Evolutionary conservation across 2,113 vertebrate species (phyloP), one percentile per base, ranked within the genome.

Genomic region (Zapus hudsonius): DNA sequence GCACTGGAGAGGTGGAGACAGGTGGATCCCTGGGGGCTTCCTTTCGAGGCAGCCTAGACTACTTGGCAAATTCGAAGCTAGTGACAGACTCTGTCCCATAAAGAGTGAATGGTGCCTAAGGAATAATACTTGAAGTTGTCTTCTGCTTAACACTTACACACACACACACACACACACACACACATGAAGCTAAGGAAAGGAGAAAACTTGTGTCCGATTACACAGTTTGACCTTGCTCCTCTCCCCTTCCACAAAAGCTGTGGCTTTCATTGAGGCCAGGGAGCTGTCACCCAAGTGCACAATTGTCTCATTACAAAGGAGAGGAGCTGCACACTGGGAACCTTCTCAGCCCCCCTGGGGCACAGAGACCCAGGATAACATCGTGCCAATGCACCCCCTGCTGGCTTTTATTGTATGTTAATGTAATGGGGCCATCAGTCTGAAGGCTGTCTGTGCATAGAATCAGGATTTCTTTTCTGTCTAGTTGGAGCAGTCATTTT

Each of bases 391-490:
- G 40, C 90, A 96, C 89, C 91, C 95, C 96, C 94, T 95, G 95
- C 95, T 95, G 94, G 87, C 40, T 96, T 97, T 97, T 97, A 97
- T 96, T 97, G 96, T 94, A 96, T 97, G 95, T 93, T 97, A 97
- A 97, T 97, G 95, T 95, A 96, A 97, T 96, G 93, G 90, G 85
- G 67, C 95, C 95, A 97, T 96, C 95, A 94, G 93, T 96, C 93
- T 94, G 94, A 93, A 95, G 82, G 63, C 92, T 96, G 94, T 85
- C 93, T 97, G 92, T 92, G 91, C 93, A 86, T 61, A 90, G 81
- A 95, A 96, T 95, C 91, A 22, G 93, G 85, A 97, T 97, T 97
- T 97, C 94, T 97, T 95, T n/a, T 95, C 91, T 84, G 89, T 95
- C 92, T 97, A 92, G 84, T 95, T 96, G 94, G 87, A 95, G 17